Evolutionary conservation across 2,113 vertebrate species (phyloP), one percentile per base, ranked within the genome.

Genomic region (Pongo pygmaeus): DNA sequence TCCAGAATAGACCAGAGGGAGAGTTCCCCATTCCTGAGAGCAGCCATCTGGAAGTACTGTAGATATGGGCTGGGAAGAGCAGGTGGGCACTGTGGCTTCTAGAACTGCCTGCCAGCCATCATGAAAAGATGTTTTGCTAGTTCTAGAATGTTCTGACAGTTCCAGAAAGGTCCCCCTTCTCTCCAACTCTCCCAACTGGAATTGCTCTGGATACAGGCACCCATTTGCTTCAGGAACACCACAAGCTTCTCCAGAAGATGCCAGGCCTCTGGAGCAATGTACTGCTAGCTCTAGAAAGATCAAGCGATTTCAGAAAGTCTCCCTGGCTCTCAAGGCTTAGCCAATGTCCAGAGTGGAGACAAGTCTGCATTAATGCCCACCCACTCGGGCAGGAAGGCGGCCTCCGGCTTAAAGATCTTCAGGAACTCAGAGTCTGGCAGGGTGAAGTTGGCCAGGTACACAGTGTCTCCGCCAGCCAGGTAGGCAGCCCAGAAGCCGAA

Each of bases 401-500:
- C 98, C 50, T 97, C 17, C 0, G 98, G 98, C 78, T 96, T 98
- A 61, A 99, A 98, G 61, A 98, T 32, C 8, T 93, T 95, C 17
- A 98, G 96, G 91, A 98, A 98, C 0, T 80, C 67, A 0, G 98
- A 98, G 43, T 98, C 38, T 0, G 98, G 98, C 46, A 98, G 91
- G 10, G 98, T 98, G 91, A 97, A 98, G 92, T 98, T 98, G 46
- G 98, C 95, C 32, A 98, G 94, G 70, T 98, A 98, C 40, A 99
- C 6, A 0, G 97, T 97, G 52, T 99, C 97, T 5, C 98, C 98
- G 0, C 98, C 98, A 0, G 74, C 98, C 81, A 98, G 72, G 61
- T 98, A 98, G 67, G 94, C 97, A 0, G 96, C 98, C 98, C 98
- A 99, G 97, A 97, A 97, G 38, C 98, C 98, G 2, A 98, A 98